Conservation (phyloP, 2,888 invertebrate species). For the Catocala nupta region DNA sequence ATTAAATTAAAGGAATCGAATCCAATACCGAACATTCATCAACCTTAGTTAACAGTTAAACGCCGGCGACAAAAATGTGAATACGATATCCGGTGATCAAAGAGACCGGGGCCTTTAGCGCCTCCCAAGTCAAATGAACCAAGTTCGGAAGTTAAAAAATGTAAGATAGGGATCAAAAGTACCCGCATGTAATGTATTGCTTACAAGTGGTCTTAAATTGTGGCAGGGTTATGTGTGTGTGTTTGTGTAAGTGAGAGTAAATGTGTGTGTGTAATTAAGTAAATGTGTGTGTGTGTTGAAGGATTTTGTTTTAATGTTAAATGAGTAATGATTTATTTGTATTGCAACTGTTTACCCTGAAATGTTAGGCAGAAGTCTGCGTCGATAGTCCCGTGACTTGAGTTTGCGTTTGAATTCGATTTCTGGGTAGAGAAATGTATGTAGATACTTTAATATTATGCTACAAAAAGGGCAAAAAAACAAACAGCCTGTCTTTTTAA, state of each 20-base stretch:
- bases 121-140: conserved; percentile 43
- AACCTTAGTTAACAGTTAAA: conserved; percentile 22
- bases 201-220: conserved; percentile 47
- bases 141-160: conserved; percentile 52
- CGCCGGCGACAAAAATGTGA: conserved; percentile 40
- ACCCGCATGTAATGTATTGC: conserved; percentile 46
- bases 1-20: conserved; percentile 4
- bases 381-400: too few relatives aligned
- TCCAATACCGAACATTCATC: conserved; percentile 3
- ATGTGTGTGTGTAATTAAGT: conserved; percentile 9
- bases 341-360: too few relatives aligned
- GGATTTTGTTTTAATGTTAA: too few relatives aligned
- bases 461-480: too few relatives aligned
- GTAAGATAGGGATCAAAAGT: conserved; percentile 51
- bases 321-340: too few relatives aligned
- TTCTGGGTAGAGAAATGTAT: too few relatives aligned
- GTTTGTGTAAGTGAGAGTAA: neutral
- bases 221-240: conserved; percentile 9
- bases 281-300: too few relatives aligned
- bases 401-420: too few relatives aligned
- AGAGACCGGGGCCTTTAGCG: conserved; percentile 47
- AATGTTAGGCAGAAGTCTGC: too few relatives aligned
- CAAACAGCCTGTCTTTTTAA: too few relatives aligned
- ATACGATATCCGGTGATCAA: conserved; percentile 50
- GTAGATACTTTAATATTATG: too few relatives aligned